phyloP scores from a whole-genome alignment of 2,797 vertebrate genomes.

The Spheniscus humboldti region DNA sequence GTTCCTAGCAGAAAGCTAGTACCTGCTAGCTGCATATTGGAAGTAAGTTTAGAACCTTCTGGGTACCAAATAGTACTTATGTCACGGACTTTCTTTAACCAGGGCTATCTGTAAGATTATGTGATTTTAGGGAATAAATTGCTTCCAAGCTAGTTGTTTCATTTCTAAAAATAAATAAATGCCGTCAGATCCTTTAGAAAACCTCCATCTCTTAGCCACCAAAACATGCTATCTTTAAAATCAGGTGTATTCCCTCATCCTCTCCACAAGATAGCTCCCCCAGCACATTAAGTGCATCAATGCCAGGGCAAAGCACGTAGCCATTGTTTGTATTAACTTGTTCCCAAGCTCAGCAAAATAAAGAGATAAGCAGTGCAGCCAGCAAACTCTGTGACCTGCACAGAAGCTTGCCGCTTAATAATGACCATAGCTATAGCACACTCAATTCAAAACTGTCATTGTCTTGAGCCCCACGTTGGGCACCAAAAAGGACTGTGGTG shows the following conservation, averaged over 20 bases:
- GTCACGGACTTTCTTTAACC: background rate
- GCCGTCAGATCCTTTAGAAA: background rate
- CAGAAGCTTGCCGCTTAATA: background rate
- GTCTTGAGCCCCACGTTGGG: too few species aligned
- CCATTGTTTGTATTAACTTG: too few species aligned
- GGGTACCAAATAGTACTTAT: background rate
- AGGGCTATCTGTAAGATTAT: background rate
- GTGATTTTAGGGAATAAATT: background rate
- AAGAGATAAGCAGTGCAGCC: background rate
- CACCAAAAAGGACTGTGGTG: too few species aligned
- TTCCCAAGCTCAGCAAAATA: too few species aligned
- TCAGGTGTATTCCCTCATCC: too few species aligned
- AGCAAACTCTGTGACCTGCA: background rate
- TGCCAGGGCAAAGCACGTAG: too few species aligned
- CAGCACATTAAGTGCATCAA: too few species aligned
- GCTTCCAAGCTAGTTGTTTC: background rate
- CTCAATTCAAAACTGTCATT: too few species aligned
- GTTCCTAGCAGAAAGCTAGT: background rate
- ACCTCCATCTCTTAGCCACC: background rate
- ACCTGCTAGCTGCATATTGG: background rate
- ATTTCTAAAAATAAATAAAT: background rate
- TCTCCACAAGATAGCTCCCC: too few species aligned
- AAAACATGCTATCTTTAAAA: too few species aligned
- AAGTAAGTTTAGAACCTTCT: background rate
- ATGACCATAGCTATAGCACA: background rate